Percentiles rank a stretch among this genome's conserved stretches.
phyloP scores from a whole-genome alignment of 2,888 invertebrate species.

The Papilio elwesi region DNA sequence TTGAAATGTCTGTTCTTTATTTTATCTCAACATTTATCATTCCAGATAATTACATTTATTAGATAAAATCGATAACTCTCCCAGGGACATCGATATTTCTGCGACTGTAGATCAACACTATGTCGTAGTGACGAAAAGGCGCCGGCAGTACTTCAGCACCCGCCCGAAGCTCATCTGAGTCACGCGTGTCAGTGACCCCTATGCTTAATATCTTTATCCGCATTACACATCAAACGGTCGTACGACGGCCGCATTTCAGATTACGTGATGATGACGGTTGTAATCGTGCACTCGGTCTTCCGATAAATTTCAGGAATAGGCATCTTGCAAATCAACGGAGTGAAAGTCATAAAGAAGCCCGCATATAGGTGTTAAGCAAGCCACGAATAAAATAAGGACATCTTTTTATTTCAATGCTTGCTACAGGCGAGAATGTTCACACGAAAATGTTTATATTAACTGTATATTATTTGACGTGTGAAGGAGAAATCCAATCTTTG shows the following conservation, averaged over 20 bases:
- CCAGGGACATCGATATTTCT: constrained; percentile 47
- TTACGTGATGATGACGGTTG: not conserved
- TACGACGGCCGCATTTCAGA: constrained; percentile 1
- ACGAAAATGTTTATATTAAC: too few species aligned
- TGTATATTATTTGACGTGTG: too few species aligned
- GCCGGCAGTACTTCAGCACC: constrained; percentile 74
- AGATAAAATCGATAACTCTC: not conserved
- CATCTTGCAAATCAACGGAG: not conserved
- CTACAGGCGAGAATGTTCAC: too few species aligned
- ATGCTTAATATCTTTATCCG: constrained; percentile 44
- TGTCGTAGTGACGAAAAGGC: constrained; percentile 81
- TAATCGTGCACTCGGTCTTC: not conserved
- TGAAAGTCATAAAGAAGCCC: not conserved
- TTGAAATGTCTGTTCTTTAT: too few species aligned
- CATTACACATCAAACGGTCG: constrained; percentile 21
- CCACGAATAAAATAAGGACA: too few species aligned
- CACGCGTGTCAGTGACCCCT: constrained; percentile 71
- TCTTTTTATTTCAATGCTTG: too few species aligned
- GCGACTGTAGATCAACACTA: constrained; percentile 52
- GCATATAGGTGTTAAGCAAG: too few species aligned
- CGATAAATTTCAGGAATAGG: constrained; percentile 1
- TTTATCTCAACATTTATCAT: not conserved
- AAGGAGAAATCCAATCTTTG: too few species aligned
- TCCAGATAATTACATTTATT: not conserved
- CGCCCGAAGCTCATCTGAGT: constrained; percentile 66